Conservation (phyloP, 2,113 vertebrate genomes). For the Raja brachyura region DNA sequence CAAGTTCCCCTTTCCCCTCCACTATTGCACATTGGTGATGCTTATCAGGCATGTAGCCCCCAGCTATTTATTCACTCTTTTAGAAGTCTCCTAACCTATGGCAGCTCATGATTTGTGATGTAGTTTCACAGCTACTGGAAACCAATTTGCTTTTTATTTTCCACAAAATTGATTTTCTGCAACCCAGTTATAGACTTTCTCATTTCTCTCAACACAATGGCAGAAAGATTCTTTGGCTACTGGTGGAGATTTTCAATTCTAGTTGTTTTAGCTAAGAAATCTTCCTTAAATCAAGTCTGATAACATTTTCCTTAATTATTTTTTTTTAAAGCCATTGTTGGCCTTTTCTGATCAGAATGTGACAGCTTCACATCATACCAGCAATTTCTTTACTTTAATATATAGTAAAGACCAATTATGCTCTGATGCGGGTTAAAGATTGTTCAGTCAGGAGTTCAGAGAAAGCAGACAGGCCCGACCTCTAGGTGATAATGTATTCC, state of each 20-base stretch:
- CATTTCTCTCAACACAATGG: no score
- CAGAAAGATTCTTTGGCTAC: neutral
- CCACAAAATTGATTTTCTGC: neutral
- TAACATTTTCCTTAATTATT: neutral
- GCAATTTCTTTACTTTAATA: neutral
- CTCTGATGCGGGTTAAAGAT: conserved; percentile 20
- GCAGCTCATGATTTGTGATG: neutral
- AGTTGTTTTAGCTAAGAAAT: neutral
- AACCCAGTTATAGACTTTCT: neutral
- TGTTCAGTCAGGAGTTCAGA: conserved; percentile 58
- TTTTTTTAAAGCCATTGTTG: neutral
- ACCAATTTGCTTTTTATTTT: neutral
- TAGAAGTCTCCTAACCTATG: neutral
- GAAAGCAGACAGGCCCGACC: conserved; percentile 86
- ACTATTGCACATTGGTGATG: conserved; percentile 37
- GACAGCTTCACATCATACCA: neutral
- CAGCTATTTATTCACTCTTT: neutral
- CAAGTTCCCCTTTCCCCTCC: neutral
- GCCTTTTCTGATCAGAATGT: neutral
- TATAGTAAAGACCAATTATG: conserved; percentile 3
- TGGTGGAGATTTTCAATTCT: neutral
- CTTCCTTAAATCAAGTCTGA: neutral
- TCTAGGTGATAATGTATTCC: conserved; percentile 79
- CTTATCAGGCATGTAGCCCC: conserved; percentile 5
- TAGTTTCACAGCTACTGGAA: neutral